Evolutionary conservation across 2,888 invertebrate species (phyloP), one percentile per base, ranked within the genome.

Genomic region (Plagodis pulveraria): DNA sequence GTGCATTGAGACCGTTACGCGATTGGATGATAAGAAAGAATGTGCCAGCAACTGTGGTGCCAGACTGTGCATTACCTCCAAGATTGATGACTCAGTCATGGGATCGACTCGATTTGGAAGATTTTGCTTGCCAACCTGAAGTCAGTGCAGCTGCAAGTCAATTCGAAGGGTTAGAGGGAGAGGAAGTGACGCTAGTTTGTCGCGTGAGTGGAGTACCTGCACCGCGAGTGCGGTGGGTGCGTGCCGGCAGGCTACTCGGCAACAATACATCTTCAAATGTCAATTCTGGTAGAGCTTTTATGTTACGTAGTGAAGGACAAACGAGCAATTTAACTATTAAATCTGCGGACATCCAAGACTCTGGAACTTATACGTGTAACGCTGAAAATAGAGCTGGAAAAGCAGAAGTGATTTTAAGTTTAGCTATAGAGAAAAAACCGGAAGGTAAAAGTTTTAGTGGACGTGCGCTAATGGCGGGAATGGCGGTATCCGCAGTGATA

Each of bases 381-480:
- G 97, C 97, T 0, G 96, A 97, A 81, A 97, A 97, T 78, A 95
- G 96, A 81, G 97, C 97, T 5, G 97, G 97, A 0, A 94, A 94
- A 76, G 95, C 95, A 9, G 95, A 96, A 83, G 95, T 95, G 32
- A 95, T 95, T 76, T 95, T 97, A 57, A 96, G 95, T 59, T 89
- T 97, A 72, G 94, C 95, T 0, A 95, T 97, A 63, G 94, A 95
- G 45, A 94, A 95, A 66, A 94, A 94, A 68, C 94, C 94, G 38
- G 93, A 94, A 42, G 94, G 94, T 70, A 94, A 91, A 69, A 92
- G 93, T 56, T 89, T 89, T 78, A 95, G 78, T 88, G 95, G 79
- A 83, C 94, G 77, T 89, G 95, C 89, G 32, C 86, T 96, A 8
- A 90, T 96, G 72, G 94, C 95, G 6, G 95, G 96, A 65, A 93